Evolutionary conservation across 2,797 vertebrate species (phyloP).

Genomic region (Gymnothorax javanicus): DNA sequence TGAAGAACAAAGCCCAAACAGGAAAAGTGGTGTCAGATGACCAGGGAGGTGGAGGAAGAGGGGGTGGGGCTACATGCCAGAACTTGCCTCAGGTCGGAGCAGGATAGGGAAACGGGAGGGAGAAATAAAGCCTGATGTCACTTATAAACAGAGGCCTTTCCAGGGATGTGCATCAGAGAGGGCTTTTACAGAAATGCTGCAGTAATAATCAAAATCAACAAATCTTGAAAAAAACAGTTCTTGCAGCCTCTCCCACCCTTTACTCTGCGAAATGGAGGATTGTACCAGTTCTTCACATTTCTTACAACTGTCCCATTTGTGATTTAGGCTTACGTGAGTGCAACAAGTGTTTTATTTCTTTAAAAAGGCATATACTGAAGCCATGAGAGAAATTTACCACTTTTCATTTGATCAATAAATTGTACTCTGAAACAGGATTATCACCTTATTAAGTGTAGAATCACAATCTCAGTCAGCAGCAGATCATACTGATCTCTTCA

Average conservation of each 20-base stretch:
- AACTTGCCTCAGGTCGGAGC: slow-evolving; percentile 52
- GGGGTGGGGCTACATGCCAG: slow-evolving; percentile 40
- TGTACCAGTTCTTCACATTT: not conserved
- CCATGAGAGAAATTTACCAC: not conserved
- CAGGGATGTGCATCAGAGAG: not conserved
- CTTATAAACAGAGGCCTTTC: slow-evolving; percentile 37
- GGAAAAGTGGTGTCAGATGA: slow-evolving; percentile 62
- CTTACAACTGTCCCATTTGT: not conserved
- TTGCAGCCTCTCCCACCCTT: not conserved
- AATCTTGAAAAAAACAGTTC: not conserved
- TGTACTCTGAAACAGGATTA: not conserved
- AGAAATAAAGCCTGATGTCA: not conserved
- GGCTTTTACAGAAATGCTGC: not conserved
- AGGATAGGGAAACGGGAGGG: slow-evolving; percentile 53
- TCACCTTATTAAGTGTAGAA: not conserved
- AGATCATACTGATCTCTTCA: not conserved
- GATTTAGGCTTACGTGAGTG: not conserved
- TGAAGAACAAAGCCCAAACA: slow-evolving; percentile 41
- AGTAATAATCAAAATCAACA: not conserved
- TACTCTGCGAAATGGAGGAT: not conserved
- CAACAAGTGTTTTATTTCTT: not conserved
- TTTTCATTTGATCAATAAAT: not conserved
- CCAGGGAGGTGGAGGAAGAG: slow-evolving; percentile 51
- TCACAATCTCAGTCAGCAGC: not conserved
- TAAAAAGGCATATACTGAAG: not conserved